Evolutionary conservation across 2,888 invertebrate species (phyloP), one percentile per base, ranked within the genome.

Genomic region (Hirtodrosophila histrioides): DNA sequence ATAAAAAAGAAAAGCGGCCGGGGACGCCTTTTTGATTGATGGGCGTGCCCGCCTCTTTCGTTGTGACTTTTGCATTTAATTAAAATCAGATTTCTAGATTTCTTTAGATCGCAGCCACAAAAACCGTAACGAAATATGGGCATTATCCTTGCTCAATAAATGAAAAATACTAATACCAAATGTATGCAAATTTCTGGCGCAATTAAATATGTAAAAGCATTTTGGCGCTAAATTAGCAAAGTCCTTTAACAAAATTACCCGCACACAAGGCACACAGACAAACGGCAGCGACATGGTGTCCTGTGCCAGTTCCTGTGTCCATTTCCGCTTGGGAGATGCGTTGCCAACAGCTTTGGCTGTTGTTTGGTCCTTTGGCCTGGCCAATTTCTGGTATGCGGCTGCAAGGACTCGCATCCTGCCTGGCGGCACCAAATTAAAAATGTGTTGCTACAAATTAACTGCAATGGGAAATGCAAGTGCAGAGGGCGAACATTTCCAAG

Each of bases 381-480:
- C 46, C 35, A 48, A 57, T 55, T 48, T 35, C 36, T 37, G 58
- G 46, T 45, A 33, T 40, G 35, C 49, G 29, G 12, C 27, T 27
- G 27, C 4, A 3, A 7, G 44, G 36, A 40, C 29, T 27, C 7
- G 24, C 48, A 35, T 68, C 39, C 58, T 53, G 51, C 41, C 46
- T 37, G 17, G 5, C 57, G 54, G 76, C 61, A 44, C 39, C 39
- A 78, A 75, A 76, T 77, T 77, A 73, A 68, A 78, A 75, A 68
- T 69, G 60, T 78, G 69, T 78, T 64, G 60, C 69, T 78, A 64
- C 75, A 75, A 76, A 78, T 78, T 78, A 75, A 69, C 79, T 67
- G 76, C 76, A 75, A 55, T 76, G 66, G 36, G 65, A 56, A 58
- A 33, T 58, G 66, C 50, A 62, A 62, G 36, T 50, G 54, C 29